Base-by-base conservation (phyloP, 2,113 vertebrate species). In the Microcebus griseorufus region DNA sequence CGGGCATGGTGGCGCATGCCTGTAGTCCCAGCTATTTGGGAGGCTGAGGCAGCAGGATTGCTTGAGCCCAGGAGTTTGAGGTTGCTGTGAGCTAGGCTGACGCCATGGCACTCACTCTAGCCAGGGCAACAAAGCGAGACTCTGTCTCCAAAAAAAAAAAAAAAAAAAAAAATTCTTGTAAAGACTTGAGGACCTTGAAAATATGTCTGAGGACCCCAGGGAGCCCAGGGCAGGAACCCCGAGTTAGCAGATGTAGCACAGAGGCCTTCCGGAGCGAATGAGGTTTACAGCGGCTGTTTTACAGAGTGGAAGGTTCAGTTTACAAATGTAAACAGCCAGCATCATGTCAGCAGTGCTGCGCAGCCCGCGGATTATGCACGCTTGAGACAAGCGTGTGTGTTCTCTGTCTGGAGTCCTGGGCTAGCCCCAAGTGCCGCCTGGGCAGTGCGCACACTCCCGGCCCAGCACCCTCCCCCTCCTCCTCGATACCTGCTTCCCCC, bases 301-400 rank as follows among this genome's bases (percentile, higher is more conserved):
- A 14, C 32, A n/a, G 39, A 37, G 16, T 10, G 9, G 10, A 62
- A 78, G 53, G 42, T n/a, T 65, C 8, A 0, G 2, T 76, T 73
- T 88, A 60, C 51, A 62, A 20, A 45, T 18, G 48, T 14, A 9
- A 89, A 42, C 85, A n/a, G 13, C 2, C 39, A 42, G 16, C 78
- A 32, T 62, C 7, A 0, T 3, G 14, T 60, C 27, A n/a, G 45
- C 42, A 80, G 32, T 5, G 55, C n/a, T 64, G 22, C 14, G 0
- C 53, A 37, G 55, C 25, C 53, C 42, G 29, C 9, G 37, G 22
- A 8, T n/a, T 6, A 18, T 18, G 32, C n/a, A 11, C 5, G 6
- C 83, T 48, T 20, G 12, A 42, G 39, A 22, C 29, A 51, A 22
- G 48, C 17, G 12, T 55, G 64, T 70, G 23, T 64, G 60, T 62